phyloP scores from a whole-genome alignment of 2,113 vertebrate species.

The Zosterops borbonicus region DNA sequence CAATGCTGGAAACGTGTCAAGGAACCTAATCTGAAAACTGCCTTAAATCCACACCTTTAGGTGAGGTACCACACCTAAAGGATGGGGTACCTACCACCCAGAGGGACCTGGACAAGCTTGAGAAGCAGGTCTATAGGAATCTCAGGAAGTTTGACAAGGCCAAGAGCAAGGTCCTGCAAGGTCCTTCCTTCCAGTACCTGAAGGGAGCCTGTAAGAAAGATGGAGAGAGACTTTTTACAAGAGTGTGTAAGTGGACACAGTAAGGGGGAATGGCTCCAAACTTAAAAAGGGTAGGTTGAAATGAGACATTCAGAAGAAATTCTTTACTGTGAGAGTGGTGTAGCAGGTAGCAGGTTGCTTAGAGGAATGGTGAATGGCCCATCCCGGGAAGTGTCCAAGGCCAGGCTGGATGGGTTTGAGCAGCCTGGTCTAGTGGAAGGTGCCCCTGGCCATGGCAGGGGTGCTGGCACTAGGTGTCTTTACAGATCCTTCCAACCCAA shows the following conservation, averaged over 20 bases:
- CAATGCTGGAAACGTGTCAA: rapidly evolving
- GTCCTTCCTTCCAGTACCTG: background rate
- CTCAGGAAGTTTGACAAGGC: too few relatives aligned
- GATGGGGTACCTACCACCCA: background rate
- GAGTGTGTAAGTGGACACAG: rapidly evolving
- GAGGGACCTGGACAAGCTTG: background rate
- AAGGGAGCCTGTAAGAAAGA: background rate
- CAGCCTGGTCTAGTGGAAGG: background rate
- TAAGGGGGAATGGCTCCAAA: background rate
- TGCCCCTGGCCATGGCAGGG: too few relatives aligned
- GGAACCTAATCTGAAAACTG: background rate
- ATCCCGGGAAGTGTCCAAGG: background rate
- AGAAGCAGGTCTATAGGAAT: background rate
- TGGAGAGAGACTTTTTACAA: background rate
- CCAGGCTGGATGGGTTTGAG: too few relatives aligned
- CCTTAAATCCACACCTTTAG: background rate
- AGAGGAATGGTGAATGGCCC: background rate
- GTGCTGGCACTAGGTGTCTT: rapidly evolving
- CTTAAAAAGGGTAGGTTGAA: background rate
- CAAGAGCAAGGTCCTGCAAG: background rate
- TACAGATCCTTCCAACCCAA: background rate
- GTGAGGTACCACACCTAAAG: background rate
- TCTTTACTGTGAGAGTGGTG: background rate
- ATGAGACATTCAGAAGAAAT: background rate
- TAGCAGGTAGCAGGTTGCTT: background rate